Base-by-base conservation (phyloP, 2,113 vertebrate species). In the Petaurus breviceps region DNA sequence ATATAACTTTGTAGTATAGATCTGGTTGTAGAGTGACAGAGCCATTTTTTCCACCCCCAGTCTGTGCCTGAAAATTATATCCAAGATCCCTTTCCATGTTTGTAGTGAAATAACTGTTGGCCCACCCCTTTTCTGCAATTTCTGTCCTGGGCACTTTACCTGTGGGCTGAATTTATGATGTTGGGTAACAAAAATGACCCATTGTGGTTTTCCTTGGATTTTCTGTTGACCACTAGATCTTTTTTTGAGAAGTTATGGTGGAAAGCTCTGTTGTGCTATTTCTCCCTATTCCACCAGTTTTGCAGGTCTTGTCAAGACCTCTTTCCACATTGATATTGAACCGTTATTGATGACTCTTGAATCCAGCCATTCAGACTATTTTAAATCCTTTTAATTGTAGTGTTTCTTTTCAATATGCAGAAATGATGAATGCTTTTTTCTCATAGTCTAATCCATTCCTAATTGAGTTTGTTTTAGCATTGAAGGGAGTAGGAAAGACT, bases 401-500 rank as follows among this genome's bases (percentile, higher is more conserved):
- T 93, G 89, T 54, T 43, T 92, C 23, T 92, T 95, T 55, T 90
- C 43, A 61, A 37, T 37, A 14, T 91, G 16, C 91, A 55, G 91
- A 94, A 92, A 94, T 77, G 8, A 77, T 77, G 47, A 92, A 31
- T 93, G 24, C 31, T 47, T 52, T 51, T 93, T 93, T 37, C 46
- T 50, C 47, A n/a, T 91, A 61, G 68, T 84, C n/a, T 77, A 47
- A 61, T 89, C 52, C 43, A 89, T 47, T 91, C 49, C 49, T 91
- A 68, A 55, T 92, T 92, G 10, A 92, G 55, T 92, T 90, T 68
- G n/a, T 94, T 53, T 84, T 19, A 23, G 25, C 31, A 89, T 8
- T 91, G 24, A 90, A 92, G 94, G 94, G 91, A n/a, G 16, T 91
- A 43, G 54, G 96, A 94, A 95, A 24, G 91, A 61, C n/a, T 47